phyloP scores from a whole-genome alignment of 1,140 invertebrate species.

The Heliothis subflexa region DNA sequence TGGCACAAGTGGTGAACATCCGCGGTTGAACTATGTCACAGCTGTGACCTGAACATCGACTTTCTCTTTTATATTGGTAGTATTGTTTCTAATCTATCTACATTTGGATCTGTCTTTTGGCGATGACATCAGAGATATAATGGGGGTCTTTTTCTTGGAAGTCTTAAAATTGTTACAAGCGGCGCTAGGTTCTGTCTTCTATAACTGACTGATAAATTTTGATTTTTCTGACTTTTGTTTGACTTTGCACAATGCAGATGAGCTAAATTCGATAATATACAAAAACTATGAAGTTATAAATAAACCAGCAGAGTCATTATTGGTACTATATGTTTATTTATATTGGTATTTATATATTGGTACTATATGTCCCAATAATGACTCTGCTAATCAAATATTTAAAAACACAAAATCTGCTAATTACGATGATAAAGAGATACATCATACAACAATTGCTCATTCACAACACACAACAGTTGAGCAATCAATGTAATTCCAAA shows the following conservation, averaged over 20 bases:
- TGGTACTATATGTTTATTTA: too few species aligned
- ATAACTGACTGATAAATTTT: too few species aligned
- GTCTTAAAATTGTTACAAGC: too few species aligned
- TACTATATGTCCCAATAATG: neutral
- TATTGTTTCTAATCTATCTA: neutral
- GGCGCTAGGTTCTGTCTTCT: too few species aligned
- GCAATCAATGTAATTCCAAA: constrained; percentile 40
- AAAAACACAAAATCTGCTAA: neutral
- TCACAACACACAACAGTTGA: constrained; percentile 14
- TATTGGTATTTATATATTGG: too few species aligned
- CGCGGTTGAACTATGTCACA: constrained; percentile 19
- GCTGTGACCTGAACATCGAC: neutral
- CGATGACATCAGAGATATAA: neutral
- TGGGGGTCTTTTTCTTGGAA: too few species aligned
- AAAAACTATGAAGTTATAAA: too few species aligned
- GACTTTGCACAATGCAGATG: too few species aligned
- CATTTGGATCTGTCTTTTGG: neutral
- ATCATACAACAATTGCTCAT: constrained; percentile 26
- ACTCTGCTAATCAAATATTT: neutral
- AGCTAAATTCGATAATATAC: too few species aligned
- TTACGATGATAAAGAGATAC: constrained; percentile 10
- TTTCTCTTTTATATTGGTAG: constrained; percentile 23
- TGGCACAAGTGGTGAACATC: constrained; percentile 3
- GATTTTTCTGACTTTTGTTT: too few species aligned
- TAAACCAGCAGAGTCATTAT: too few species aligned